Base-by-base conservation (phyloP, 35 echinoderm and acorn worm genomes). In the Amphiura filiformis region DNA sequence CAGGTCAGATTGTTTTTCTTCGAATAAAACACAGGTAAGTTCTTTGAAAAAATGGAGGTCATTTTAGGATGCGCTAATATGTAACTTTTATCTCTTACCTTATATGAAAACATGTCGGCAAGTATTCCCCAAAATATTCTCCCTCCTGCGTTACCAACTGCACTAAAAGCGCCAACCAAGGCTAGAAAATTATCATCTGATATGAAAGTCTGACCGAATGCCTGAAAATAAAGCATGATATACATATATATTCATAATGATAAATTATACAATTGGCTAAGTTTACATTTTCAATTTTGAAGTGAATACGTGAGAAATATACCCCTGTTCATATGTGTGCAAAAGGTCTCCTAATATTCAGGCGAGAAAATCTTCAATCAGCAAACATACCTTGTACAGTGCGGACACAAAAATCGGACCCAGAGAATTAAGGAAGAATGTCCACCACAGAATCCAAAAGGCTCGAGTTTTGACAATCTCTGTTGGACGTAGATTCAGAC, bases 371-470 rank as follows among this genome's bases (percentile, higher is more conserved):
- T n/a, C n/a, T n/a, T n/a, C n/a, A n/a, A n/a, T n/a, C n/a, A n/a
- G n/a, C n/a, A n/a, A n/a, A n/a, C 57, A 39, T 79, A 91, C 93
- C 89, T 95, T 95, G 81, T 91, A 95, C 0, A 95, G 83, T 28
- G 89, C 79, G 13, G 93, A 78, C 32, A 95, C 82, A 38, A 91
- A 91, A 13, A 91, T 82, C 39, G 80, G 87, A 18, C 82, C 86
- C 84, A 91, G 89, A 20, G 86, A 82, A 38, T 96, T 96, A 5
- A 92, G 86, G 0, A 91, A 41, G 38, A 92, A 96, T 4, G 87
- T 92, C 36, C 84, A 76, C 94, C 94, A 96, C 2, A 92, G 90
- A 47, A 86, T 56, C 94, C 90, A 92, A 37, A 96, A 92, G 32
- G 86, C 86, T 76, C 85, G 84, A 15, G 82, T 91, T 49, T 75